phyloP scores from a whole-genome alignment of 2,888 invertebrate species.

The Leucania comma region DNA sequence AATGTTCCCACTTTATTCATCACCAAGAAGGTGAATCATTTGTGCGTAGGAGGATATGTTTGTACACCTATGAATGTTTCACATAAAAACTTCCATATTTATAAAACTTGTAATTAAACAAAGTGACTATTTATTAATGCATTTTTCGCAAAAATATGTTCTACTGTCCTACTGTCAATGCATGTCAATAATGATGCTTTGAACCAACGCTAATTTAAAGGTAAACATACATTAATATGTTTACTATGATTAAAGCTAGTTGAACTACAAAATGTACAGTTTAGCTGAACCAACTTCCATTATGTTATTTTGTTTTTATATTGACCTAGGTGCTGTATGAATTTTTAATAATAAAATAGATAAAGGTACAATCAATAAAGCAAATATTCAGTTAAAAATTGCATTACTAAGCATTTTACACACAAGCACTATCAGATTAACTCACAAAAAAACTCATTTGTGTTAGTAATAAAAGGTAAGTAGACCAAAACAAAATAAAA shows the following conservation, averaged over 20 bases:
- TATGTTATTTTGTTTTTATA: not conserved
- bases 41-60: constrained; percentile 66
- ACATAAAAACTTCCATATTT: constrained; percentile 46
- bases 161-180: not conserved
- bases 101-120: constrained; percentile 25
- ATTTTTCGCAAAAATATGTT: constrained; percentile 12
- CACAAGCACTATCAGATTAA: constrained; percentile 51
- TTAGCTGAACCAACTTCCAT: not conserved
- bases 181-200: not conserved
- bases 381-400: constrained; percentile 15
- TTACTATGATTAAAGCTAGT: not conserved
- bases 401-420: constrained; percentile 31
- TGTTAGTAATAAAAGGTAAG: constrained; percentile 70
- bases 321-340: not conserved
- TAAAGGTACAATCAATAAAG: constrained; percentile 3
- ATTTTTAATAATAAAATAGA: not conserved
- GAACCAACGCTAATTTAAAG: constrained; percentile 1
- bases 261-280: not conserved
- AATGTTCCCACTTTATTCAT: constrained; percentile 64
- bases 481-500: constrained; percentile 56
- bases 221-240: not conserved
- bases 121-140: not conserved
- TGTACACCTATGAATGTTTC: constrained; percentile 37
- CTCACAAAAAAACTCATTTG: constrained; percentile 68
- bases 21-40: constrained; percentile 69